Evolutionary conservation across 2,888 invertebrate genomes (phyloP), one percentile per base, ranked within the genome.

Genomic region (Drosophila lacicola): DNA sequence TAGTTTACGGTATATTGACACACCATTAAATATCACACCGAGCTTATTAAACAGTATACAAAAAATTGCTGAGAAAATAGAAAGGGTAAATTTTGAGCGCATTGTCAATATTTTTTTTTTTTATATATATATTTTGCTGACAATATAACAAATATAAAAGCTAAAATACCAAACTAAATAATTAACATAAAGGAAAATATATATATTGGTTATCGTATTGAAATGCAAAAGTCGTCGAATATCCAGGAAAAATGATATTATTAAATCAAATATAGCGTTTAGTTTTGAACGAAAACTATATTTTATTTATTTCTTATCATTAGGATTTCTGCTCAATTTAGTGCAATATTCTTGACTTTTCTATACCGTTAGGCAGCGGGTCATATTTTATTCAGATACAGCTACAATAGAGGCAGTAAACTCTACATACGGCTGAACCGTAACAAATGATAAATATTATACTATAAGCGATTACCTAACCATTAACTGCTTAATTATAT

Each of bases 401-500:
- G 37, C 47, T 64, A 17, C 25, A 60, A 50, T 21, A 11, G 54
- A 47, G 42, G 34, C 49, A 44, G 44, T 34, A 19, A 19, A 29
- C 17, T 54, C 46, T 19, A 29, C 34, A 8, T 42, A 47, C 17
- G 17, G 36, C 41, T 42, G 42, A 45, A 51, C 29, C 62, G 49
- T 58, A 63, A 73, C 60, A 60, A 66, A 61, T 61, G 60, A 67
- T 67, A 72, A 57, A 56, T 69, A 72, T 25, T 33, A 65, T 76
- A 60, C 55, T 57, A 62, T 77, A 71, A 71, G 63, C 63, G 55
- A 65, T 58, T 81, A 83, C 53, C 70, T 64, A 71, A 83, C 53
- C 61, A 56, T 70, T 79, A 80, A 66, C 88, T 68, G 75, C 82
- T 71, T 77, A 74, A 55, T 67, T 71, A 70, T 80, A 70, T 60